These are phyloP conservation scores for Argentina silus DNA, from an alignment of 2,797 vertebrate species.

Conservation along the genomic window DNA sequence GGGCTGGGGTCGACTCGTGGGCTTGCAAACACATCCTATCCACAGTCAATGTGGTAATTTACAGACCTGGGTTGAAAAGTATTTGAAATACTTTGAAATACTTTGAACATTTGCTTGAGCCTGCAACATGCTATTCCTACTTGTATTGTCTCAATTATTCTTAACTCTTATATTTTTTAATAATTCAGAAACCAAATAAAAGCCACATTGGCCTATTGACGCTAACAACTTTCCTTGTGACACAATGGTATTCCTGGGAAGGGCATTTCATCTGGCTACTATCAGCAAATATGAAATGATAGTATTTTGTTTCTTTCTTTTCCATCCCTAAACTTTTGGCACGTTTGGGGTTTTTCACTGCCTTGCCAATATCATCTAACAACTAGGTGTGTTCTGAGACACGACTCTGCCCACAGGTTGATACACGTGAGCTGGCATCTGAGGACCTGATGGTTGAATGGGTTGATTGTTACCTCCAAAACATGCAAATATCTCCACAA, in stretches of 20 bases:
- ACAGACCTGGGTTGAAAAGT: too few relatives aligned
- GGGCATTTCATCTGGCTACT: not conserved
- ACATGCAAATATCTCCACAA: conserved; percentile 2
- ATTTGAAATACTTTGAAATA: too few relatives aligned
- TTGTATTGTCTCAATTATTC: too few relatives aligned
- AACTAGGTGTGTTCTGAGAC: conserved; percentile 5
- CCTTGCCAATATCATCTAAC: conserved; percentile 17
- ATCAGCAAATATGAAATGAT: not conserved
- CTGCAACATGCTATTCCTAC: too few relatives aligned
- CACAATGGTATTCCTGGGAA: not conserved
- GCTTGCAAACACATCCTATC: not conserved
- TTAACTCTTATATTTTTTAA: not conserved
- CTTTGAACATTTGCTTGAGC: too few relatives aligned
- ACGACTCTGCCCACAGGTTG: conserved; percentile 10
- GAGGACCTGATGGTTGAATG: not conserved
- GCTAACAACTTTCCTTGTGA: not conserved
- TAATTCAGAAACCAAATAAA: not conserved
- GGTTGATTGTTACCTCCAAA: conserved; percentile 2
- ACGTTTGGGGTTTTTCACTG: conserved; percentile 13
- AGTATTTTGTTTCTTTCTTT: not conserved
- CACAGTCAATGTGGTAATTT: too few relatives aligned
- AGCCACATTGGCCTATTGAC: not conserved
- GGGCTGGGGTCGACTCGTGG: not conserved
- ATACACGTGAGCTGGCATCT: conserved; percentile 17
- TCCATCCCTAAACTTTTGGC: not conserved